Base-by-base conservation (phyloP, 2,113 vertebrate species). In the Falco punctatus region DNA sequence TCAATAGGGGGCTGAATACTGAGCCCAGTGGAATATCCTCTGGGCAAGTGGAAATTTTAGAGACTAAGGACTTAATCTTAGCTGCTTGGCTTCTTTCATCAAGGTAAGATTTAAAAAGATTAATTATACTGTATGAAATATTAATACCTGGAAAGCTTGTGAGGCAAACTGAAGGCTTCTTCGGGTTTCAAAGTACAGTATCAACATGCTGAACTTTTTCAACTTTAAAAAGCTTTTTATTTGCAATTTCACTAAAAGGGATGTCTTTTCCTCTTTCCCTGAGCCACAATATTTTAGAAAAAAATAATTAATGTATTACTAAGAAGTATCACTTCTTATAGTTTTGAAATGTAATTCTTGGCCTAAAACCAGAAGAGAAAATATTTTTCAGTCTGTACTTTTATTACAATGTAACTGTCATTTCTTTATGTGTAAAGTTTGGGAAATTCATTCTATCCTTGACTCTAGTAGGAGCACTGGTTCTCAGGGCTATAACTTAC, bases 61-160 rank as follows among this genome's bases (percentile, higher is more conserved):
- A 95, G 79, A 87, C 38, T 90, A 88, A 87, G 61, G 95, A 91
- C 89, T 96, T 97, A 97, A 97, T 97, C 71, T 96, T 96, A 97
- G 85, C 80, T 96, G 48, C 92, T 97, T 97, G 94, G 49, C 62
- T 96, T 97, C 70, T 96, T 96, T 97, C 75, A 97, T 95, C 70
- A 97, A 97, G 89, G 88, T 89, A 96, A 97, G n/a, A 94, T 94
- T 97, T 95, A 58, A 96, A 97, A 97, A 88, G 86, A 96, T 97
- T 98, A 98, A 97, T 98, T 98, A 96, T 93, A 94, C 97, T 97
- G 97, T 97, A 95, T 95, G 44, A 96, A 95, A 93, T 82, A 96
- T 92, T 96, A 95, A 96, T 94, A 97, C 82, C 88, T 96, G 80
- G n/a, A 88, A 98, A 91, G 70, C 33, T 96, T 98, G 93, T 92